These are phyloP conservation scores for Drosophila rellima DNA, from an alignment of 2,888 invertebrate species.

Conservation along the genomic window DNA sequence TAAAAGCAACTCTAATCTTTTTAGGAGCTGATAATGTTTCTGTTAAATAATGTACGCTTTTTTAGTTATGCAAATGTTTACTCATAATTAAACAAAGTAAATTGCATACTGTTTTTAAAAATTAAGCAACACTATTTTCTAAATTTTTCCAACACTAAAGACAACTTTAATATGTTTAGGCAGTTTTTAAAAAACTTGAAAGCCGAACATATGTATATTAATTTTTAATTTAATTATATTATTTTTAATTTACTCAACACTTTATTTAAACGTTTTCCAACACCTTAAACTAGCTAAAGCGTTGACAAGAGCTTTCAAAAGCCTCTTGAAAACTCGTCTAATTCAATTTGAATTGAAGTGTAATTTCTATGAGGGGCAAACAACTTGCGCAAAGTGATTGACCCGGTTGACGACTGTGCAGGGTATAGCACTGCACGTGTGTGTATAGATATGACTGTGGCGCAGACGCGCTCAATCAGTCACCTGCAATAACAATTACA, in stretches of 20 bases:
- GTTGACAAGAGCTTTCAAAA: background rate
- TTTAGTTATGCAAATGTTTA: too few species aligned
- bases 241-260: background rate
- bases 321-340: too few species aligned
- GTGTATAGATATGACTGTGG: slow-evolving; percentile 39
- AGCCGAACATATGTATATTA: too few species aligned
- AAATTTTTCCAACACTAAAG: background rate
- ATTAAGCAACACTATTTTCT: background rate
- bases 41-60: background rate
- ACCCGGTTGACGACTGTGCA: slow-evolving; percentile 1
- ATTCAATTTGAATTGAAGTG: background rate
- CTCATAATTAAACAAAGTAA: too few species aligned
- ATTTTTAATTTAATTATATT: background rate
- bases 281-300: background rate
- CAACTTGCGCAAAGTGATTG: background rate
- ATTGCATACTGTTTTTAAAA: background rate
- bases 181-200: too few species aligned
- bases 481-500: slow-evolving; percentile 73
- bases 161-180: too few species aligned
- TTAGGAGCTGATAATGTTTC: background rate
- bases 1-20: background rate
- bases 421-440: slow-evolving; percentile 26
- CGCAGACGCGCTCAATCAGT: slow-evolving; percentile 74
- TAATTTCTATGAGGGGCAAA: background rate
- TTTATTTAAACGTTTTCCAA: background rate